These are phyloP conservation scores for Cromileptes altivelis DNA, from an alignment of 2,113 vertebrate genomes.

Conservation along the genomic window DNA sequence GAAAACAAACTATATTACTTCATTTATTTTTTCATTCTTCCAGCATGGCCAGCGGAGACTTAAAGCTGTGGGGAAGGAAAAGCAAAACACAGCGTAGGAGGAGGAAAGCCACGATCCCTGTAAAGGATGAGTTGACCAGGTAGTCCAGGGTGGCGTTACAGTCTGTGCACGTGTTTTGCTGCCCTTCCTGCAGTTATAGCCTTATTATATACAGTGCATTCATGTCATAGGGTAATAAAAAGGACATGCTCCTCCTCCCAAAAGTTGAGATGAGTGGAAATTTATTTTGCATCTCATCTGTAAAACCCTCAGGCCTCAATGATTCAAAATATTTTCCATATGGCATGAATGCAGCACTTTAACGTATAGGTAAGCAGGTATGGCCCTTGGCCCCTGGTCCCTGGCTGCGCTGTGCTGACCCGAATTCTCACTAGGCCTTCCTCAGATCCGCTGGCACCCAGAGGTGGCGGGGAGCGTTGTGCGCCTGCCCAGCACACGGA, in stretches of 20 bases:
- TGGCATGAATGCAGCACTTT: constrained; percentile 57
- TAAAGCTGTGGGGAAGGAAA: neutral
- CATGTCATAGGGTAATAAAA: constrained; percentile 51
- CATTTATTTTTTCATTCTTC: neutral
- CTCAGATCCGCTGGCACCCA: constrained; percentile 86
- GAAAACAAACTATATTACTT: neutral
- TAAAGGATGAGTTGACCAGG: neutral
- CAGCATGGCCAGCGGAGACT: constrained; percentile 40
- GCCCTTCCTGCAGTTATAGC: constrained; percentile 1
- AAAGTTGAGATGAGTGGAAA: neutral
- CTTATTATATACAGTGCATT: constrained; percentile 42
- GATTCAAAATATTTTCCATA: neutral
- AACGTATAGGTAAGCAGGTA: constrained; percentile 31
- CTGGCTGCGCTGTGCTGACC: constrained; percentile 83
- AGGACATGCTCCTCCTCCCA: neutral
- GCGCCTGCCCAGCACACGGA: constrained; percentile 86
- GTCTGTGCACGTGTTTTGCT: constrained; percentile 6
- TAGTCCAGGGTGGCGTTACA: constrained; percentile 1
- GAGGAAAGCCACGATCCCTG: constrained; percentile 8
- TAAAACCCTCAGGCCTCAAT: too few relatives aligned
- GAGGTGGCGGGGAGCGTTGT: constrained; percentile 73
- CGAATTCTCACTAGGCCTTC: constrained; percentile 86
- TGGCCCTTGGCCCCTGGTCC: constrained; percentile 38
- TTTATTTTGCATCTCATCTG: neutral
- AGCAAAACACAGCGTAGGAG: constrained; percentile 30